These are phyloP conservation scores for Falco columbarius DNA, from an alignment of 2,797 vertebrate genomes.

Conservation along the genomic window DNA sequence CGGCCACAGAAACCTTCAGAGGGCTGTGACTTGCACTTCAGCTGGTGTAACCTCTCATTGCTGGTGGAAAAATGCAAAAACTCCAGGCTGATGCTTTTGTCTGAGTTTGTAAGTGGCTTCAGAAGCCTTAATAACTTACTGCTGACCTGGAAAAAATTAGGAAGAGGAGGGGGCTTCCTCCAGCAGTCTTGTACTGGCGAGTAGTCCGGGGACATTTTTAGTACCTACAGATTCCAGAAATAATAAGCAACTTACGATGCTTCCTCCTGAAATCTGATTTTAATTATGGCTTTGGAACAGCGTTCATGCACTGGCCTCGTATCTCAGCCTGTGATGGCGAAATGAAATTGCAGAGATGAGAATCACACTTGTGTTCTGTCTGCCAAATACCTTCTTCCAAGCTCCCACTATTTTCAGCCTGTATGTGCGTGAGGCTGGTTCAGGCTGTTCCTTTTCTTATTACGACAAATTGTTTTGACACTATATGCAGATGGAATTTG, in stretches of 20 bases:
- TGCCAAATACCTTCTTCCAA: slow-evolving; percentile 11
- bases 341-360: not conserved
- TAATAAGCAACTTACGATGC: slow-evolving; percentile 46
- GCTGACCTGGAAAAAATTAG: slow-evolving; percentile 42
- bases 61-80: not conserved
- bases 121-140: not conserved
- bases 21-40: not conserved
- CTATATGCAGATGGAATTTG: not conserved
- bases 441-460: not conserved
- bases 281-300: slow-evolving; percentile 47
- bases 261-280: slow-evolving; percentile 31
- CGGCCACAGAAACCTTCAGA: not conserved
- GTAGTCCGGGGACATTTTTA: slow-evolving; percentile 34
- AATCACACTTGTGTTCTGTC: not conserved
- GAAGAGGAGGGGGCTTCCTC: not conserved
- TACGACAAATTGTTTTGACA: not conserved
- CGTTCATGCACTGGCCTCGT: not conserved
- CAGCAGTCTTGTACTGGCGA: not conserved
- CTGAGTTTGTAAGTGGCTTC: slow-evolving; percentile 7
- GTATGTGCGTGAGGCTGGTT: not conserved
- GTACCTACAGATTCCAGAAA: slow-evolving; percentile 46
- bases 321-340: not conserved
- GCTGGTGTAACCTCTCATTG: not conserved
- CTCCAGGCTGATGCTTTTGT: not conserved
- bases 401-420: not conserved